Base-by-base conservation (phyloP, 2,888 invertebrate species). In the Crematogaster levior region DNA sequence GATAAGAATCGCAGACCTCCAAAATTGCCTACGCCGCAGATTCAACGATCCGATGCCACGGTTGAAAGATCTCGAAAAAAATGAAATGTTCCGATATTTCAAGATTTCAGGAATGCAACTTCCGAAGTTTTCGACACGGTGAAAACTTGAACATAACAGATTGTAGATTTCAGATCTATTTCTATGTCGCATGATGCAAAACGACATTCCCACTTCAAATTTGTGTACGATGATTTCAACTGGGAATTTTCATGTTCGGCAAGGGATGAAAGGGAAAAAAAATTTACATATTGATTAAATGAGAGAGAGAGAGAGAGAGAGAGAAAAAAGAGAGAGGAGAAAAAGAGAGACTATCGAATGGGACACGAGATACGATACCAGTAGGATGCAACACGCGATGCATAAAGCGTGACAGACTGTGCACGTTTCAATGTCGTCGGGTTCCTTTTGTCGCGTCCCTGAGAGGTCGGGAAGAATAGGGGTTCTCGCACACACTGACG, bases 401-500 rank as follows among this genome's bases (percentile, higher is more conserved):
- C 63, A 46, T 27, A 63, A 34, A 60, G 56, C 24, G 34, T 46
- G 30, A 43, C 46, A 18, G 24, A 81, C 34, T 12, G 30, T 61
- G 51, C 66, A 58, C 66, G 60, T 58, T 85, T 85, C 84, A 85
- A 72, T 81, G 85, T 85, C 81, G 72, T 43, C 6, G 1, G 53
- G 66, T 81, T 70, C 10, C 63, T 74, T 86, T 80, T 82, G 60
- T 85, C 77, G 60, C 40, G 37, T 60, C 63, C 68, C 15, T 60
- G 61, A 77, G 81, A 60, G 51, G 73, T 51, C 34, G 72, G 12
- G 72, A 81, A 87, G 87, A 87, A 87, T 87, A 82, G 83, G 80
- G n/a, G n/a, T n/a, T n/a, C n/a, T 83, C 80, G 87, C 87, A n/a
- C 58, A 58, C 72, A 75, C 79, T 82, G 80, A 85, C 85, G 73